Evolutionary conservation across 2,113 vertebrate species (phyloP).

Genomic region (Bujurquina vittata): DNA sequence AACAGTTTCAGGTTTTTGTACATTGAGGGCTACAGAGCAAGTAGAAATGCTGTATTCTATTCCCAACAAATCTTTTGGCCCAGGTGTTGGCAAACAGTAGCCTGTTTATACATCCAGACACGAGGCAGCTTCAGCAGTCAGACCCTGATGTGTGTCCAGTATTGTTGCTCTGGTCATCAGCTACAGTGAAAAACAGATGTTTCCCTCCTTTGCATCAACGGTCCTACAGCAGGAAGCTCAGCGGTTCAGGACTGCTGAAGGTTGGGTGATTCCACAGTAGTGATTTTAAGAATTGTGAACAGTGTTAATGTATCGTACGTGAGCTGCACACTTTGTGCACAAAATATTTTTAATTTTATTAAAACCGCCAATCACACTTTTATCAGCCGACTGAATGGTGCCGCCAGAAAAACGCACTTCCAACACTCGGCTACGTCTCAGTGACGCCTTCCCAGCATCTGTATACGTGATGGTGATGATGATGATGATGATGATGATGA

Average conservation of each 20-base stretch:
- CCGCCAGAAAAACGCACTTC: background rate
- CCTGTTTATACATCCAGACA: background rate
- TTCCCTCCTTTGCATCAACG: too few species aligned
- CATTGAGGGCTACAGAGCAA: background rate
- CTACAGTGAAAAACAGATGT: background rate
- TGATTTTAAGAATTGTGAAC: background rate
- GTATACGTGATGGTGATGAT: too few species aligned
- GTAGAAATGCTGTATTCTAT: background rate
- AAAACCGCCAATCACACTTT: background rate
- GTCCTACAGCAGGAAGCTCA: rapidly evolving
- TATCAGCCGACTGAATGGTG: background rate
- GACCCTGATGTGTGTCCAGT: background rate
- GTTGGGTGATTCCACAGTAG: background rate
- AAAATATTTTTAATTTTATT: background rate
- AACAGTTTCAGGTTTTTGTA: background rate
- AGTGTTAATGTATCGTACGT: background rate
- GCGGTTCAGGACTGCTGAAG: background rate
- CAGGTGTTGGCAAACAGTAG: background rate
- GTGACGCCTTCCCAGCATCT: background rate
- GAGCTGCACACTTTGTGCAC: background rate
- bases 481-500: too few species aligned
- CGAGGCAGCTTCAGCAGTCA: background rate
- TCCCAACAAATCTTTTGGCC: background rate
- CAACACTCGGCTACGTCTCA: background rate
- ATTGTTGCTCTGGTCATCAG: background rate